Evolutionary conservation across 2,113 vertebrate species (phyloP).

Genomic region (Turnix velox): DNA sequence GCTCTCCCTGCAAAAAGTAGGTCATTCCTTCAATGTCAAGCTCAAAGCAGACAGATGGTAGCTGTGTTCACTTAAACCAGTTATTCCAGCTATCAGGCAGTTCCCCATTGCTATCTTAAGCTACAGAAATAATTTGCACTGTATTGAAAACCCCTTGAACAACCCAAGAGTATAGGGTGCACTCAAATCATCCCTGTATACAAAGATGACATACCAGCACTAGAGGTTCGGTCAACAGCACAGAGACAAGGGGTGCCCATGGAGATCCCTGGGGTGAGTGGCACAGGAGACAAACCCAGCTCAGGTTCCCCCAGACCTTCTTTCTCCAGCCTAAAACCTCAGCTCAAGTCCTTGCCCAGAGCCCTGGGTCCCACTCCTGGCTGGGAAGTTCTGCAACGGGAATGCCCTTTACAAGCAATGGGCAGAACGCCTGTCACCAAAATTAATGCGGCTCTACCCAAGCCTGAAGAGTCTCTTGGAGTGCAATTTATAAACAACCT

Average conservation of each 20-base stretch:
- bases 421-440: background rate
- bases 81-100: background rate
- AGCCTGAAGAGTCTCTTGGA: background rate
- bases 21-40: background rate
- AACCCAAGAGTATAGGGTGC: background rate
- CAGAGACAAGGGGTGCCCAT: background rate
- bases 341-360: accelerated
- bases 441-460: background rate
- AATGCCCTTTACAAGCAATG: background rate
- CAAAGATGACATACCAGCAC: accelerated
- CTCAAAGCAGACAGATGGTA: background rate
- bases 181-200: background rate
- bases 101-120: background rate
- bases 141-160: background rate
- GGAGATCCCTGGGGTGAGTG: background rate
- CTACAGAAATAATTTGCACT: background rate
- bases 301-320: background rate
- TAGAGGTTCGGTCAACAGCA: accelerated
- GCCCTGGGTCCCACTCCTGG: accelerated
- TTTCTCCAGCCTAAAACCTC: background rate
- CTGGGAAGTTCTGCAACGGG: background rate
- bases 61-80: background rate
- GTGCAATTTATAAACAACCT: background rate
- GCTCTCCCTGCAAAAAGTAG: background rate
- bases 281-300: background rate